Evolutionary conservation across 2,888 invertebrate species (phyloP).

Genomic region (Halocaridina rubra): DNA sequence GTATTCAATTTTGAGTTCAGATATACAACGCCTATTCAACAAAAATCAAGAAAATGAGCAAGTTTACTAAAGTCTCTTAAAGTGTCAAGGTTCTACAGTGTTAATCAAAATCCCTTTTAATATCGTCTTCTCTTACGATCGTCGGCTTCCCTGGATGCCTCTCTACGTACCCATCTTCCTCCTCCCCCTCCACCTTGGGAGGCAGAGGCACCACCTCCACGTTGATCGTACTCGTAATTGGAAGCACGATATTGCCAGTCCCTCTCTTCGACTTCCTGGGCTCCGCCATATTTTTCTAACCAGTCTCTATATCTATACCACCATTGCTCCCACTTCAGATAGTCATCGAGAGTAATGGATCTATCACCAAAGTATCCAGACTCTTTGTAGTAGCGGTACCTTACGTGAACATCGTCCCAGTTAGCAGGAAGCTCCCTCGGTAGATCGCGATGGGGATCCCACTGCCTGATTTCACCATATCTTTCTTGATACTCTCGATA

Average conservation of each 20-base stretch:
- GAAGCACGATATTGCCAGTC: constrained; percentile 51
- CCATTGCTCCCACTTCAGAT: constrained; percentile 94
- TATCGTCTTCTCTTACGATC: constrained; percentile 57
- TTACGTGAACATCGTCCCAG: constrained; percentile 89
- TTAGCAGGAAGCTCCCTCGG: constrained; percentile 65
- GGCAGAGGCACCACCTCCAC: not conserved
- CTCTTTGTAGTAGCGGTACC: constrained; percentile 83
- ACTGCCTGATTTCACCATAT: constrained; percentile 59
- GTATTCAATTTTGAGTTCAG: no score
- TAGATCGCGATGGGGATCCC: constrained; percentile 61
- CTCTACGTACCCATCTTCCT: constrained; percentile 43
- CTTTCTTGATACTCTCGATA: constrained; percentile 63
- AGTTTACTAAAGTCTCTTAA: no score
- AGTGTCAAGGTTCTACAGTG: no score
- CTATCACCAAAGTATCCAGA: constrained; percentile 83
- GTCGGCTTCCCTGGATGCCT: constrained; percentile 50
- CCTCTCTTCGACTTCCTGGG: constrained; percentile 40
- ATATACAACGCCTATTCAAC: no score
- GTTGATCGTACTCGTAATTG: constrained; percentile 40
- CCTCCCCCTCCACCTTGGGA: not conserved
- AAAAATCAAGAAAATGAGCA: no score
- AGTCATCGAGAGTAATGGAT: constrained; percentile 79
- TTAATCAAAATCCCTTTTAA: no score
- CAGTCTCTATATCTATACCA: constrained; percentile 94
- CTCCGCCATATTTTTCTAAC: constrained; percentile 75